Evolutionary conservation across 2,888 invertebrate genomes (phyloP).

Genomic region (Tachina fera): DNA sequence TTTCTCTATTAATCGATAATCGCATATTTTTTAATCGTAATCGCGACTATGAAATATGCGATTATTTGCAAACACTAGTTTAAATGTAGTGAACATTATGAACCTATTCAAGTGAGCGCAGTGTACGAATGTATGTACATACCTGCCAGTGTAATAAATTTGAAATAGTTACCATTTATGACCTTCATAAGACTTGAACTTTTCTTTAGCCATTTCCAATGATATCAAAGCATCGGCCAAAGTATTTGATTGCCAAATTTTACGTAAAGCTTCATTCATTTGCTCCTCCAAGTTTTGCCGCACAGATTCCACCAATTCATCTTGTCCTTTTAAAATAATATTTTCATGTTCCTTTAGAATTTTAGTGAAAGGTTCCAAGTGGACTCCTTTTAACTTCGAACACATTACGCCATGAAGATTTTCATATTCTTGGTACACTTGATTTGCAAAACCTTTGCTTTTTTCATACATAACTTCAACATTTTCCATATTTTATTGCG

Average conservation of each 20-base stretch:
- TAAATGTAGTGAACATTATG: too few relatives aligned
- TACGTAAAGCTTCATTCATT: conserved; percentile 69
- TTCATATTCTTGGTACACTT: conserved; percentile 58
- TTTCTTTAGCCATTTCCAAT: conserved; percentile 74
- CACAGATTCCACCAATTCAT: conserved; percentile 70
- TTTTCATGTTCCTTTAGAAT: conserved; percentile 72
- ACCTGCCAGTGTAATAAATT: too few relatives aligned
- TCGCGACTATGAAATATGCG: too few relatives aligned
- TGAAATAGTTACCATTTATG: conserved; percentile 73
- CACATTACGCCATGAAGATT: conserved; percentile 41
- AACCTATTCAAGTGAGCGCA: too few relatives aligned
- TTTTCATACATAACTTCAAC: conserved; percentile 30
- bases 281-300: conserved; percentile 69
- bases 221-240: conserved; percentile 73
- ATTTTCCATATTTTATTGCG: conserved; percentile 8
- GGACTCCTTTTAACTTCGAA: conserved; percentile 43
- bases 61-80: too few relatives aligned
- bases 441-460: conserved; percentile 44
- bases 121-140: too few relatives aligned
- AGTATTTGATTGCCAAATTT: conserved; percentile 73
- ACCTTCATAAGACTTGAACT: conserved; percentile 71
- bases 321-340: conserved; percentile 65
- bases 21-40: too few relatives aligned
- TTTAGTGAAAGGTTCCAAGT: conserved; percentile 73
- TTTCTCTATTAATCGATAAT: too few relatives aligned